A percentile compares a stretch with the other conserved stretches of the same genome.
phyloP scores from a whole-genome alignment of 2,113 vertebrate species.

The Otocyon megalotis region DNA sequence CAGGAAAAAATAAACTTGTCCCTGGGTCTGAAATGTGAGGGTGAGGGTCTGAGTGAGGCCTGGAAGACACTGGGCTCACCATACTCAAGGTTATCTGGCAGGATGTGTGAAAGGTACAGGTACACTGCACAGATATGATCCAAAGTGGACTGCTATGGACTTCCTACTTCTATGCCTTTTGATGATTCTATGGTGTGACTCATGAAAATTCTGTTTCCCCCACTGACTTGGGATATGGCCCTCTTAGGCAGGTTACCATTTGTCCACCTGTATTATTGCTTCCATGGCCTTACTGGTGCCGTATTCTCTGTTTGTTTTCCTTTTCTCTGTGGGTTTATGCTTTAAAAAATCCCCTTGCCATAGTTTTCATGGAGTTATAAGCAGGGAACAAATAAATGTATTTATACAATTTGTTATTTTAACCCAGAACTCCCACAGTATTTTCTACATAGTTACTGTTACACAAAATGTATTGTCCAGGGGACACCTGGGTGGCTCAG shows the following conservation, averaged over 20 bases:
- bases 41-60: not conserved
- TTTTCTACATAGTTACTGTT: not conserved
- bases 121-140: not conserved
- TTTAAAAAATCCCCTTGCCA: not conserved
- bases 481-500: not conserved
- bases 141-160: not conserved
- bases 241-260: not conserved
- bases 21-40: not conserved
- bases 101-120: not conserved
- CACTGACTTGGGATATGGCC: not conserved
- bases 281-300: not conserved
- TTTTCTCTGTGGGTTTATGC: not conserved
- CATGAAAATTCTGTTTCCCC: not conserved
- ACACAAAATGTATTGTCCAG: not conserved
- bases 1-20: not conserved
- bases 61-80: not conserved
- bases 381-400: not conserved
- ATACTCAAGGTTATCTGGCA: not conserved
- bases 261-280: not conserved
- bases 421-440: not conserved
- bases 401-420: not conserved
- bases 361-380: slow-evolving; percentile 1
- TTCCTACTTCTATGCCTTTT: not conserved
- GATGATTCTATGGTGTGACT: not conserved
- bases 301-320: not conserved